These are phyloP conservation scores for Sander lucioperca DNA, from an alignment of 2,113 vertebrate species.

Conservation along the genomic window DNA sequence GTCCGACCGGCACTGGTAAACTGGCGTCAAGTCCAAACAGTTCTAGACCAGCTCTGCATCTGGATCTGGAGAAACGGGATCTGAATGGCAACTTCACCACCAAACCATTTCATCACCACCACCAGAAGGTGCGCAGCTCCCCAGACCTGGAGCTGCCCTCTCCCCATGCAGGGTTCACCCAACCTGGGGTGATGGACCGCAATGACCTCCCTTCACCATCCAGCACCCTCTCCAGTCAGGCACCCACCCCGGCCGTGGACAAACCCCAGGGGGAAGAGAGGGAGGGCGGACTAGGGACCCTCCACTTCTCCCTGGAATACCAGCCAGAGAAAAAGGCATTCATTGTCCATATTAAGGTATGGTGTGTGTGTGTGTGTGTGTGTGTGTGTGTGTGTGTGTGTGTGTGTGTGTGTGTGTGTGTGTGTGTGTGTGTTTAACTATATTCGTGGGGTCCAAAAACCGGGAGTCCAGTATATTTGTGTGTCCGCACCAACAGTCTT, in stretches of 20 bases:
- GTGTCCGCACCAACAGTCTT: too few species aligned
- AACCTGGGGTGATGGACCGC: conserved; percentile 78
- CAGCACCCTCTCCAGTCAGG: conserved; percentile 89
- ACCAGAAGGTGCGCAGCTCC: conserved; percentile 88
- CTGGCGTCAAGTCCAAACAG: conserved; percentile 75
- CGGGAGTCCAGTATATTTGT: too few species aligned
- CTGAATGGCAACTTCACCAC: conserved; percentile 96
- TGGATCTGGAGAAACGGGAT: conserved; percentile 95
- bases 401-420: too few species aligned
- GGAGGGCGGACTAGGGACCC: conserved; percentile 88
- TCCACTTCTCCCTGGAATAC: conserved; percentile 96
- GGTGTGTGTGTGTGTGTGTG: neutral
- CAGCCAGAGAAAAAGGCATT: conserved; percentile 97
- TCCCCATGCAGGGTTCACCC: conserved; percentile 85
- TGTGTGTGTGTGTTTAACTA: too few species aligned
- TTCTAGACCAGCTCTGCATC: conserved; percentile 88
- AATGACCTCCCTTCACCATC: conserved; percentile 88
- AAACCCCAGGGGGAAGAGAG: conserved; percentile 73
- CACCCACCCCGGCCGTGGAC: conserved; percentile 86
- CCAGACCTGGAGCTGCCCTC: conserved; percentile 88
- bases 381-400: neutral
- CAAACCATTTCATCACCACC: conserved; percentile 82
- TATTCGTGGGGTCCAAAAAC: too few species aligned
- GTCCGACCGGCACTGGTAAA: conserved; percentile 67
- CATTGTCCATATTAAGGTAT: conserved; percentile 94